Percentiles rank a stretch among this genome's conserved stretches.
Conservation (phyloP, 2,797 vertebrate genomes). For the Phrynocephalus guinanensis region DNA sequence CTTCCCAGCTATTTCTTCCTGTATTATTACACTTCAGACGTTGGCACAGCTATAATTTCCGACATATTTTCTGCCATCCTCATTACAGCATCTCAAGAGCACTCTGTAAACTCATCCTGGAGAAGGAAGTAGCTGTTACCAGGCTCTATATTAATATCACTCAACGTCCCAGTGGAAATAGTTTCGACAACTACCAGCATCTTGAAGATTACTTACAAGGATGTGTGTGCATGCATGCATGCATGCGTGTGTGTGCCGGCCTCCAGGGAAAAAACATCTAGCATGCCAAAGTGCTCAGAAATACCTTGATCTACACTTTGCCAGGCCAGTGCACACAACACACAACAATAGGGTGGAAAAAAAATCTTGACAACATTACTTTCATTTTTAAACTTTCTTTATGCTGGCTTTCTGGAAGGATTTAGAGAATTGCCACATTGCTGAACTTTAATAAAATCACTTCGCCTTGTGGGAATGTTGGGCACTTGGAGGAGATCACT, state of each 20-base stretch:
- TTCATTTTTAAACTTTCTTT: not conserved
- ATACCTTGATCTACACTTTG: not conserved
- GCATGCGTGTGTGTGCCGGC: not conserved
- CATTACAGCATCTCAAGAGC: conserved; percentile 62
- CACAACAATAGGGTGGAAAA: not conserved
- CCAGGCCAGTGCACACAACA: not conserved
- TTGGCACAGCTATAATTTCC: conserved; percentile 59
- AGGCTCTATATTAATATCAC: conserved; percentile 38
- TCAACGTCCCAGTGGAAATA: conserved; percentile 69
- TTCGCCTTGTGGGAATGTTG: not conserved
- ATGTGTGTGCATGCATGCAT: not conserved
- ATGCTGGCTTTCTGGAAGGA: not conserved
- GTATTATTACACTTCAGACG: conserved; percentile 45
- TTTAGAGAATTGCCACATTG: not conserved
- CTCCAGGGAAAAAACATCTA: conserved; percentile 9
- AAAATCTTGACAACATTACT: not conserved
- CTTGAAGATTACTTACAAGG: conserved; percentile 31
- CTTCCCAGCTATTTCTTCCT: conserved; percentile 55
- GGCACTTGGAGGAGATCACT: not conserved
- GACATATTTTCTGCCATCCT: conserved; percentile 48
- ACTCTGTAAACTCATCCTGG: conserved; percentile 67
- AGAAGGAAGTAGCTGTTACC: conserved; percentile 52
- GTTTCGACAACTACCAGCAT: conserved; percentile 25
- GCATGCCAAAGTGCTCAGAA: not conserved
- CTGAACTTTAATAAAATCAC: not conserved